Conservation (phyloP, 2,888 invertebrate genomes). For the Neuroscelio doddi region DNA sequence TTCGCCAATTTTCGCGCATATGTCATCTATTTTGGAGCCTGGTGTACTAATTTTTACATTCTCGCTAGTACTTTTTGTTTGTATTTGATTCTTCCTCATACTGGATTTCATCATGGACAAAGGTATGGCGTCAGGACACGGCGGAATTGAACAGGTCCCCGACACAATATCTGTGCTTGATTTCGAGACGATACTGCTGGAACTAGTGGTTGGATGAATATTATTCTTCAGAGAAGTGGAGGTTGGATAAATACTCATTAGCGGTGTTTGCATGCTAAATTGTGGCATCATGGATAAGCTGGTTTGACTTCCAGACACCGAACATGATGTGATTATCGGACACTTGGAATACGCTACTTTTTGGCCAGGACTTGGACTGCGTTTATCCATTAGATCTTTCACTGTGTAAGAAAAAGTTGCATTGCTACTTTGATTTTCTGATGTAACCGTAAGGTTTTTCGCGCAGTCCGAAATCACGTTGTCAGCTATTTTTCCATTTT, state of each 20-base stretch:
- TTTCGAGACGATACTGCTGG: conserved; percentile 20
- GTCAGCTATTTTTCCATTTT: conserved; percentile 5
- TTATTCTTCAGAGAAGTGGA: conserved; percentile 55
- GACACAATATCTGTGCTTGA: conserved; percentile 26
- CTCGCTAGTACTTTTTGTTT: conserved; percentile 65
- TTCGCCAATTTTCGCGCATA: conserved; percentile 69
- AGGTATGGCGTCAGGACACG: conserved; percentile 69
- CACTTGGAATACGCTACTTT: conserved; percentile 21
- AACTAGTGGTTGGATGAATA: conserved; percentile 14
- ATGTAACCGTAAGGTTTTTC: neutral
- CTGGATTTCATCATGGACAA: conserved; percentile 66
- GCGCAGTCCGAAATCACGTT: no score
- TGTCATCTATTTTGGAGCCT: conserved; percentile 68
- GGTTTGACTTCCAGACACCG: conserved; percentile 6
- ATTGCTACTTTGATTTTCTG: conserved; percentile 22
- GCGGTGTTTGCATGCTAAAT: conserved; percentile 57
- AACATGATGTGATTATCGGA: conserved; percentile 3
- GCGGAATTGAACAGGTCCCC: conserved; percentile 60
- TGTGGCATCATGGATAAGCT: conserved; percentile 32
- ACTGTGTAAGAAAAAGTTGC: conserved; percentile 56
- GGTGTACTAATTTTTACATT: conserved; percentile 65
- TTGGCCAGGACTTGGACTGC: conserved; percentile 11
- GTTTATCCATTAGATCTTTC: conserved; percentile 48
- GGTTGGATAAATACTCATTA: conserved; percentile 61
- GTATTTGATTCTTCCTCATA: conserved; percentile 62